Evolutionary conservation across 2,888 invertebrate species (phyloP).

Genomic region (Pherbina coryleti): DNA sequence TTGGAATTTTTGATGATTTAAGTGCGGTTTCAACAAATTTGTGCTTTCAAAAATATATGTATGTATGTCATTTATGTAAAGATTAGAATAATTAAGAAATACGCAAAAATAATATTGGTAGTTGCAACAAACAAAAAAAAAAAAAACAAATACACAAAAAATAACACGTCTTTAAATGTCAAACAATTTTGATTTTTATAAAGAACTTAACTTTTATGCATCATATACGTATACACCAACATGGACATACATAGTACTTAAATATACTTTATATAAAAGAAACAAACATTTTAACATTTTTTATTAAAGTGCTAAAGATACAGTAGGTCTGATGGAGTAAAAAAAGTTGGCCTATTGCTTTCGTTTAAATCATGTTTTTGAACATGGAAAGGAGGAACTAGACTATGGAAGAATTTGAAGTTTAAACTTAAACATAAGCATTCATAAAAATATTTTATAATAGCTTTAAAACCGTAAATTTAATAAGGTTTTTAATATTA

Average conservation of each 20-base stretch:
- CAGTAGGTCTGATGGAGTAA: no score
- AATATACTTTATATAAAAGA: constrained; percentile 38
- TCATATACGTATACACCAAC: constrained; percentile 22
- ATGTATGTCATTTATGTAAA: constrained; percentile 19
- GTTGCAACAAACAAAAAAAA: background rate
- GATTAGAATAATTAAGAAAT: constrained; percentile 8
- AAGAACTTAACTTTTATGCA: constrained; percentile 10
- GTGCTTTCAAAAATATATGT: constrained; percentile 14
- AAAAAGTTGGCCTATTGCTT: no score
- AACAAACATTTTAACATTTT: background rate
- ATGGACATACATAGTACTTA: constrained; percentile 35
- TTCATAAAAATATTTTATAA: no score
- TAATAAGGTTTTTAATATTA: no score
- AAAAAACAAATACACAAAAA: background rate
- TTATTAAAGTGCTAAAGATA: no score
- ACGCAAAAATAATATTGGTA: constrained; percentile 4
- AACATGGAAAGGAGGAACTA: no score
- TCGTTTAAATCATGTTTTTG: no score
- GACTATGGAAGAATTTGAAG: no score
- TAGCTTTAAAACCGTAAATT: no score
- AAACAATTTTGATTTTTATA: constrained; percentile 7
- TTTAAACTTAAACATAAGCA: no score
- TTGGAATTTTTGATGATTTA: background rate
- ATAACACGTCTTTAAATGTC: background rate
- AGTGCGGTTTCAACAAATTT: constrained; percentile 25